Percentiles rank a stretch among this genome's conserved stretches.
phyloP scores from a whole-genome alignment of 2,113 vertebrate genomes.

The Gobius niger region DNA sequence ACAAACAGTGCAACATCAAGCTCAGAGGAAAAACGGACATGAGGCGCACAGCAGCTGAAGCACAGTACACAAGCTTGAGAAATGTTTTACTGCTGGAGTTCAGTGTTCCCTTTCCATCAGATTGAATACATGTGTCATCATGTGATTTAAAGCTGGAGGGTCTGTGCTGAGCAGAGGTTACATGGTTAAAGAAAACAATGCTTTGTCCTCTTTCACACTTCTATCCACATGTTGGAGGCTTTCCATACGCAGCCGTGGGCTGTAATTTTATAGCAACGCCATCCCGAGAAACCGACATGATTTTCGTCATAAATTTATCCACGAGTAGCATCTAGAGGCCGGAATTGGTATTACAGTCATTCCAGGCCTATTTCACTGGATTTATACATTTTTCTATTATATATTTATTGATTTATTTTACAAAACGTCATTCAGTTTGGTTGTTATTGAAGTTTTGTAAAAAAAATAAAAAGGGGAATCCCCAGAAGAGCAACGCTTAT shows the following conservation, averaged over 20 bases:
- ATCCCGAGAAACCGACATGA: neutral
- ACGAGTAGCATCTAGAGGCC: slow-evolving; percentile 48
- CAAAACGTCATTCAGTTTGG: too few species aligned
- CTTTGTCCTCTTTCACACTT: neutral
- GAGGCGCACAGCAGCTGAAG: neutral
- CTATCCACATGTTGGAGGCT: neutral
- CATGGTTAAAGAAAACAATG: neutral
- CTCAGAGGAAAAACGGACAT: neutral
- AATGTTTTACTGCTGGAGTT: neutral
- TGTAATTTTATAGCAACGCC: neutral
- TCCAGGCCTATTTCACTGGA: too few species aligned
- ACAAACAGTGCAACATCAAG: slow-evolving; percentile 24
- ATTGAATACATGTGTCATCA: neutral
- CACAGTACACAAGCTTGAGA: neutral
- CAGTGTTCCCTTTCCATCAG: neutral
- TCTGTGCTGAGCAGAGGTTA: neutral
- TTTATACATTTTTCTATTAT: too few species aligned
- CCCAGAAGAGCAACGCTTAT: too few species aligned
- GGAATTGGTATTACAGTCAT: neutral
- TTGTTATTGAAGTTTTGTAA: too few species aligned
- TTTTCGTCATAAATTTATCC: neutral
- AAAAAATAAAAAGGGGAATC: too few species aligned
- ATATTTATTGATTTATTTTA: too few species aligned
- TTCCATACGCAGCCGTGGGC: neutral
- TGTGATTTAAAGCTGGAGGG: neutral